Evolutionary conservation across 92 coral and sea anemone species (phyloP).

Genomic region (Phenganax stokvisi): DNA sequence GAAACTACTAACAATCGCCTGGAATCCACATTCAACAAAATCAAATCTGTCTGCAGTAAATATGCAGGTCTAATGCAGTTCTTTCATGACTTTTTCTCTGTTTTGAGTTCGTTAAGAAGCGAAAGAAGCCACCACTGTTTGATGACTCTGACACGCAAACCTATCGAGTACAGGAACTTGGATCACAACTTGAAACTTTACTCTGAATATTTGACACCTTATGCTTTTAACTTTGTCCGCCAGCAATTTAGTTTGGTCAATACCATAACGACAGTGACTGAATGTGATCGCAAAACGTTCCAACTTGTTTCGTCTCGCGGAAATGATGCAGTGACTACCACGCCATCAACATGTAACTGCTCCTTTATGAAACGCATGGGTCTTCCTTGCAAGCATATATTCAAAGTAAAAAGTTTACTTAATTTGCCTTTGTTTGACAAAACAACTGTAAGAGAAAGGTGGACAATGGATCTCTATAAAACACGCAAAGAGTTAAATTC

Average conservation of each 20-base stretch:
- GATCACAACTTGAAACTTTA: slow-evolving; percentile 31
- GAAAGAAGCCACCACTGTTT: slow-evolving; percentile 52
- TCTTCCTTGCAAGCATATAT: slow-evolving; percentile 63
- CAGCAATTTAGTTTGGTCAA: slow-evolving; percentile 35
- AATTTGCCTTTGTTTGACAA: slow-evolving; percentile 51
- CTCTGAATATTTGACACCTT: slow-evolving; percentile 44
- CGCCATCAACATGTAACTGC: slow-evolving; percentile 45
- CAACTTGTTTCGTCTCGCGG: not conserved
- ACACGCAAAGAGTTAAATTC: slow-evolving; percentile 11
- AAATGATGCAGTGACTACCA: not conserved
- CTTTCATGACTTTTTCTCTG: slow-evolving; percentile 45
- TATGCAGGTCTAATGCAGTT: slow-evolving; percentile 49
- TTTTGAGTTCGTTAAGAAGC: slow-evolving; percentile 41
- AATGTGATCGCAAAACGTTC: not conserved
- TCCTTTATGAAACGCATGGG: slow-evolving; percentile 51
- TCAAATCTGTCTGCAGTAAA: slow-evolving; percentile 47
- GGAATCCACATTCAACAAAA: slow-evolving; percentile 54
- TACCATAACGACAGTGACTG: slow-evolving; percentile 9
- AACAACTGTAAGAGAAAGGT: slow-evolving; percentile 42
- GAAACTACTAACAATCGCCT: slow-evolving; percentile 55
- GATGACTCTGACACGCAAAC: slow-evolving; percentile 45
- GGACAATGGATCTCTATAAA: slow-evolving; percentile 56
- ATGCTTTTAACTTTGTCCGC: slow-evolving; percentile 47
- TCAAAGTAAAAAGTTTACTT: slow-evolving; percentile 47
- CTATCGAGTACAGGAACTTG: slow-evolving; percentile 31